Conservation (phyloP, 2,888 invertebrate genomes). For the Caenorhabditis doughertyi region DNA sequence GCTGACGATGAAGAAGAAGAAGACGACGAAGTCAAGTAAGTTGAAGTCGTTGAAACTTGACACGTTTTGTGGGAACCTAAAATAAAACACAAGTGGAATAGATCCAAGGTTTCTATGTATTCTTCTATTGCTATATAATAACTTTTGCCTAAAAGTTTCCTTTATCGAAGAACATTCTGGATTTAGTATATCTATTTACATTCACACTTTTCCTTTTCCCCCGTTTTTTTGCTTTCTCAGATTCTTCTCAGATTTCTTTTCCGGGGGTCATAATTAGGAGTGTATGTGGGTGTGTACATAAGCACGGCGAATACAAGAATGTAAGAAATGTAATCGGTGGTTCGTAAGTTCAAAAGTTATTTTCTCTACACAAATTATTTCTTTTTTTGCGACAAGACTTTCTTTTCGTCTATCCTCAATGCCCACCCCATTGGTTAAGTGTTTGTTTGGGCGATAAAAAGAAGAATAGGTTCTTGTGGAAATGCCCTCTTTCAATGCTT, state of each 20-base stretch:
- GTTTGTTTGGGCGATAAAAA: slow-evolving; percentile 29
- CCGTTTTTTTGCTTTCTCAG: neutral
- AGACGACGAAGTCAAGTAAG: slow-evolving; percentile 19
- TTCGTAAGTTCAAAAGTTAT: slow-evolving; percentile 54
- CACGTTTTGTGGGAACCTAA: slow-evolving; percentile 20
- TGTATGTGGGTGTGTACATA: slow-evolving; percentile 30
- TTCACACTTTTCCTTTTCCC: neutral
- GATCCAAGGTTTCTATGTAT: too few relatives aligned
- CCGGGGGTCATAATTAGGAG: neutral
- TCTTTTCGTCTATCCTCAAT: too few relatives aligned
- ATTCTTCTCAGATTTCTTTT: slow-evolving; percentile 31
- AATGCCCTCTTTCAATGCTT: neutral
- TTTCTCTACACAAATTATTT: slow-evolving; percentile 1
- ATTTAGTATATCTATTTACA: neutral
- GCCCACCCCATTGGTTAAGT: slow-evolving; percentile 1
- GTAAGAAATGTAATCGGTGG: slow-evolving; percentile 19
- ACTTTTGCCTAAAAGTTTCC: too few relatives aligned
- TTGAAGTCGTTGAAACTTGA: slow-evolving; percentile 44
- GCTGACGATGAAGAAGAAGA: slow-evolving; percentile 24
- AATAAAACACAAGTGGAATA: too few relatives aligned
- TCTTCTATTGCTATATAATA: too few relatives aligned
- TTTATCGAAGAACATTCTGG: too few relatives aligned
- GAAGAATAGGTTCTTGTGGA: slow-evolving; percentile 21
- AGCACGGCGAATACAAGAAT: neutral
- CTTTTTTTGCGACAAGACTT: slow-evolving; percentile 16